Evolutionary conservation across 2,888 invertebrate species (phyloP).

Genomic region (Protula sp.): DNA sequence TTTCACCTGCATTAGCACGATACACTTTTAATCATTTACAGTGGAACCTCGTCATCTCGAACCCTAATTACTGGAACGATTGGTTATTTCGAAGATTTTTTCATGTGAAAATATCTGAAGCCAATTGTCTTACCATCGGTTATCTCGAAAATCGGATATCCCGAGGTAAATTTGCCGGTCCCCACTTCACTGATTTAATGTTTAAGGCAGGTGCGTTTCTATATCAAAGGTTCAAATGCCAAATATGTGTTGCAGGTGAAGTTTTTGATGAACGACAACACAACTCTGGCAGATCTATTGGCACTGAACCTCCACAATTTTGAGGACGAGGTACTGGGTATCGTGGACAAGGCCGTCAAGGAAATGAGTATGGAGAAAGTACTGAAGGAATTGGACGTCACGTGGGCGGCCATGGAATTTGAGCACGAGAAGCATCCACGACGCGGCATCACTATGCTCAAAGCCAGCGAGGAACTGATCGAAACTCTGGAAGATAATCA

Average conservation of each 20-base stretch:
- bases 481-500: slow-evolving; percentile 97
- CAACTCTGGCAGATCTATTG: slow-evolving; percentile 84
- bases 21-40: too few species aligned
- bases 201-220: too few species aligned
- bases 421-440: slow-evolving; percentile 74
- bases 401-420: slow-evolving; percentile 90
- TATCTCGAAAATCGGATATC: too few species aligned
- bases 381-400: slow-evolving; percentile 79
- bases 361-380: slow-evolving; percentile 98
- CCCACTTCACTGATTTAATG: too few species aligned
- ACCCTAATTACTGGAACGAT: too few species aligned
- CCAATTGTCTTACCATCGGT: too few species aligned
- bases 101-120: too few species aligned
- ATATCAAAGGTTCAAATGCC: too few species aligned
- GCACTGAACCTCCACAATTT: slow-evolving; percentile 90
- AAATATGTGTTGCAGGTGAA: slow-evolving; percentile 72
- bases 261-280: slow-evolving; percentile 88
- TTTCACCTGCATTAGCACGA: too few species aligned
- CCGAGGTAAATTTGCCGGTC: too few species aligned
- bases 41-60: too few species aligned
- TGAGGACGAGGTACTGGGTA: slow-evolving; percentile 82
- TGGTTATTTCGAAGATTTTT: too few species aligned
- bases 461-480: slow-evolving; percentile 89
- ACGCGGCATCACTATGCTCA: slow-evolving; percentile 75
- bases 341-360: slow-evolving; percentile 96